Conservation (phyloP, 1,140 invertebrate genomes). For the Elymnias hypermnestra region DNA sequence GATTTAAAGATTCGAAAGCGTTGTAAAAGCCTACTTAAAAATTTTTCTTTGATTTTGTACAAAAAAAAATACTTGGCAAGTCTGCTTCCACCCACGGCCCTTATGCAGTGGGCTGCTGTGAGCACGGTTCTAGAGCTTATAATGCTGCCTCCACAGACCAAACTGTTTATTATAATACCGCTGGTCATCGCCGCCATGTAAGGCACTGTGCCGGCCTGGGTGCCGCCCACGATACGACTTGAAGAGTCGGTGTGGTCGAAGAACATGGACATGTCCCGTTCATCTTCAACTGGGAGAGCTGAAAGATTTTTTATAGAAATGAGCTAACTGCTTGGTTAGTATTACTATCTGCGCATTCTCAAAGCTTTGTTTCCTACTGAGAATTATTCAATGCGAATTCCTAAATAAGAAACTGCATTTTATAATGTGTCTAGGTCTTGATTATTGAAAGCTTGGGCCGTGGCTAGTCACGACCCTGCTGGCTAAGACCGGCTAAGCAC, state of each 20-base stretch:
- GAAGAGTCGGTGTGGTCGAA: slow-evolving; percentile 36
- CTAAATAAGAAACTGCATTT: too few species aligned
- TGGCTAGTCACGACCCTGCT: too few species aligned
- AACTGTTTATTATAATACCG: slow-evolving; percentile 27
- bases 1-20: too few species aligned
- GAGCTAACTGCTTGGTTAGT: too few species aligned
- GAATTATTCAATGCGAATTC: too few species aligned
- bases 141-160: slow-evolving; percentile 48
- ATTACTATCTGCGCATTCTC: too few species aligned
- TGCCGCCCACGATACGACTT: slow-evolving; percentile 44
- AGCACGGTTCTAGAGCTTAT: slow-evolving; percentile 33
- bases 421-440: too few species aligned
- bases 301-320: not conserved
- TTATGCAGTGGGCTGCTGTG: slow-evolving; percentile 56
- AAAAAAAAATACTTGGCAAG: not conserved
- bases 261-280: slow-evolving; percentile 34
- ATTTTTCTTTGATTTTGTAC: too few species aligned
- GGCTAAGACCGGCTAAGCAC: too few species aligned
- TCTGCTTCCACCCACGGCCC: not conserved
- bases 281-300: slow-evolving; percentile 25
- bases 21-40: too few species aligned
- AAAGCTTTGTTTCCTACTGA: too few species aligned
- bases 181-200: slow-evolving; percentile 46
- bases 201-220: slow-evolving; percentile 30
- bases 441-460: too few species aligned